A percentile compares a stretch with the other conserved stretches of the same genome.
Evolutionary conservation across 2,888 invertebrate species (phyloP).

Genomic region (Euplexia lucipara): DNA sequence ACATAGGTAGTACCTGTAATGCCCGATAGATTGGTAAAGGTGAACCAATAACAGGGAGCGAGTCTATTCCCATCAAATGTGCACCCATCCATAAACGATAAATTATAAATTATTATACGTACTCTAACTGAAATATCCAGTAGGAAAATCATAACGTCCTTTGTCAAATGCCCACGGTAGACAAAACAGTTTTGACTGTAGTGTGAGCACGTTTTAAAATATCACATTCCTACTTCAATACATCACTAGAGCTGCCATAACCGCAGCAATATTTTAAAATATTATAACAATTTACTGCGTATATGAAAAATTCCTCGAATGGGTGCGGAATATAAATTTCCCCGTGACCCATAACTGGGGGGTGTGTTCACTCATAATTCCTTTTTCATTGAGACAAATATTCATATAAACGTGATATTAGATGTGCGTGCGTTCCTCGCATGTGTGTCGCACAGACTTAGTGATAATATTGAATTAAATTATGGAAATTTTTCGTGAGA

Average conservation of each 20-base stretch:
- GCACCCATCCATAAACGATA: too few relatives aligned
- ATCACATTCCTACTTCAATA: constrained; percentile 28
- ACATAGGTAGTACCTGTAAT: too few relatives aligned
- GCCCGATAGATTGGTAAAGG: too few relatives aligned
- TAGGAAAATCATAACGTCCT: too few relatives aligned
- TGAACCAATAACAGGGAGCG: too few relatives aligned
- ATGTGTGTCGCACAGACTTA: constrained; percentile 77
- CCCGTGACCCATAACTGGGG: constrained; percentile 78
- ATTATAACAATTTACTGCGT: constrained; percentile 77
- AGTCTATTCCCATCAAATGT: too few relatives aligned
- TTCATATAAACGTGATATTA: constrained; percentile 83
- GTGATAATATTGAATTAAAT: constrained; percentile 74
- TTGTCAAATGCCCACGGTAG: too few relatives aligned
- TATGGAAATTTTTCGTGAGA: constrained; percentile 62
- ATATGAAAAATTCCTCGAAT: constrained; percentile 85
- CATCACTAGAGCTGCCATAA: constrained; percentile 60
- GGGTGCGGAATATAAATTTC: constrained; percentile 82
- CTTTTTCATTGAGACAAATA: constrained; percentile 90
- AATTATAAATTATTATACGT: too few relatives aligned
- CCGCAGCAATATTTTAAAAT: constrained; percentile 77
- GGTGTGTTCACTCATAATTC: constrained; percentile 84
- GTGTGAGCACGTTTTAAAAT: constrained; percentile 2
- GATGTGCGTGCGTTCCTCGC: constrained; percentile 78
- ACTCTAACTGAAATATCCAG: too few relatives aligned
- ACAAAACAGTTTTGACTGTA: neutral